Evolutionary conservation across 2,888 invertebrate genomes (phyloP).

Genomic region (Podotricha telesiphe): DNA sequence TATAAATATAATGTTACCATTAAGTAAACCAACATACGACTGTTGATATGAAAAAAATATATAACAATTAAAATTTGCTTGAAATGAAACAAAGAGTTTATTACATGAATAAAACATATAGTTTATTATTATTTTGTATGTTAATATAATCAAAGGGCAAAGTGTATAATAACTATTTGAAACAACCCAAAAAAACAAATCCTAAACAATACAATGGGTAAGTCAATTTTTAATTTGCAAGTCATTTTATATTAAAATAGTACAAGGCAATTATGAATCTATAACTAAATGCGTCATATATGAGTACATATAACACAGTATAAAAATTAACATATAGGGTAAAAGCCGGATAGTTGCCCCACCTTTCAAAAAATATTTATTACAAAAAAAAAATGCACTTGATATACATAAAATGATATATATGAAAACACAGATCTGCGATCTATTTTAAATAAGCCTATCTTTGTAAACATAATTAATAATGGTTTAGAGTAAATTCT

Average conservation of each 20-base stretch:
- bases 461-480: too few relatives aligned
- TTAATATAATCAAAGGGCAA: slow-evolving; percentile 38
- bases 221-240: slow-evolving; percentile 32
- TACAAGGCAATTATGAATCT: slow-evolving; percentile 10
- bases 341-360: too few relatives aligned
- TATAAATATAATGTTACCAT: slow-evolving; percentile 5
- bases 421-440: too few relatives aligned
- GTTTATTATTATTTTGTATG: slow-evolving; percentile 36
- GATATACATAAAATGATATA: too few relatives aligned
- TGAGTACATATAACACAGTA: not conserved
- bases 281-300: not conserved
- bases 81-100: slow-evolving; percentile 26
- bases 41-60: not conserved
- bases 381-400: too few relatives aligned
- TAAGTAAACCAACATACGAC: not conserved
- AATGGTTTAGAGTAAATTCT: too few relatives aligned
- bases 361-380: too few relatives aligned
- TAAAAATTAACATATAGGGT: too few relatives aligned
- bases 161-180: slow-evolving; percentile 32
- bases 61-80: not conserved
- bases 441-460: too few relatives aligned
- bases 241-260: slow-evolving; percentile 27
- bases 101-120: slow-evolving; percentile 35
- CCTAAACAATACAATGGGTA: slow-evolving; percentile 30
- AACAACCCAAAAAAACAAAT: slow-evolving; percentile 33